Percentiles rank a stretch among this genome's conserved stretches.
Conservation (phyloP, 2,888 invertebrate genomes). For the Asteroscopus sphinx region DNA sequence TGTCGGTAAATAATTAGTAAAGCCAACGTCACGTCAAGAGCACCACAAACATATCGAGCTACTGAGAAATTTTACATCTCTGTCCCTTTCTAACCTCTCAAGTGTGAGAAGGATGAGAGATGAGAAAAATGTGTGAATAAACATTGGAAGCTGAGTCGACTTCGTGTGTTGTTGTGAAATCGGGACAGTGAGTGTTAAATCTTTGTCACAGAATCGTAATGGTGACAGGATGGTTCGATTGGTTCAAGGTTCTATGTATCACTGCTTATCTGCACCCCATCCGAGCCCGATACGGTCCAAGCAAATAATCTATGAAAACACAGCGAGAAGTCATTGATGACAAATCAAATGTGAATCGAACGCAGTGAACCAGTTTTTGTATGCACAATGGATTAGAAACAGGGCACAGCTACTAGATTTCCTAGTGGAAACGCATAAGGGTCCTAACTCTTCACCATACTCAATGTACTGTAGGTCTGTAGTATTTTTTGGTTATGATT, state of each 20-base stretch:
- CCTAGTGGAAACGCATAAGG: too few species aligned
- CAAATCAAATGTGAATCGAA: not conserved
- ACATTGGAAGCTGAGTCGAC: constrained; percentile 60
- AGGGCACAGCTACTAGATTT: too few species aligned
- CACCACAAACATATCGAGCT: constrained; percentile 77
- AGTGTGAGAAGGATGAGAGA: constrained; percentile 49
- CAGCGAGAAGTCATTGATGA: not conserved
- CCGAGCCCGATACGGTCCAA: not conserved
- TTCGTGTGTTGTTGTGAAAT: constrained; percentile 58
- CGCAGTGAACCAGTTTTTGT: too few species aligned
- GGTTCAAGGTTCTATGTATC: not conserved
- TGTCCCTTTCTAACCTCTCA: constrained; percentile 60
- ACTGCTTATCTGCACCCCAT: not conserved
- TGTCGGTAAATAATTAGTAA: constrained; percentile 67
- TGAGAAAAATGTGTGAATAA: constrained; percentile 72
- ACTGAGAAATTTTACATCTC: constrained; percentile 79
- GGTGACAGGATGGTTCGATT: constrained; percentile 10
- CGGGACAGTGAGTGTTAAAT: constrained; percentile 20
- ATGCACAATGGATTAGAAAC: too few species aligned
- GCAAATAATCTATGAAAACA: not conserved
- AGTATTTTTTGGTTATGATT: too few species aligned
- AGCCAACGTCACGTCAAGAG: constrained; percentile 72
- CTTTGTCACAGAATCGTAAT: constrained; percentile 20
- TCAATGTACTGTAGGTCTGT: too few species aligned
- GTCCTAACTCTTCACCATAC: too few species aligned